Percentiles rank a stretch among this genome's conserved stretches.
phyloP scores from a whole-genome alignment of 2,797 vertebrate genomes.

The Acipenser transmontanus region DNA sequence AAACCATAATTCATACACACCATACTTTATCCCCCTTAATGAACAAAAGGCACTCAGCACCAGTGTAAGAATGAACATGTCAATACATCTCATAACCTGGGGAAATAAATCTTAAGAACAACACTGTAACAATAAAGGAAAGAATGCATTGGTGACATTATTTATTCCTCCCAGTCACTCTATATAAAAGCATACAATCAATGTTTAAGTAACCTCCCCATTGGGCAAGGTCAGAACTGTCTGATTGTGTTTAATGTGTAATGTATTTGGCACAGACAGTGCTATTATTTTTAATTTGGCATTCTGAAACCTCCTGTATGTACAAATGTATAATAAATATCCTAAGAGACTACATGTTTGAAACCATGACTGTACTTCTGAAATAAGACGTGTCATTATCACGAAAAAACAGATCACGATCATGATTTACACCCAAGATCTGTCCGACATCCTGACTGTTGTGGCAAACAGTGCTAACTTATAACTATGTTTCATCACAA shows the following conservation, averaged over 20 bases:
- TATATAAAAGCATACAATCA: constrained; percentile 45
- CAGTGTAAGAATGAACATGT: constrained; percentile 35
- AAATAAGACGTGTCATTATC: no score
- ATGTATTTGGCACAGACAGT: no score
- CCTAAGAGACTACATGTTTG: no score
- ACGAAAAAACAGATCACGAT: no score
- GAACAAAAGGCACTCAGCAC: constrained; percentile 31
- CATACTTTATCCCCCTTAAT: constrained; percentile 35
- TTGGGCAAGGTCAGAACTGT: constrained; percentile 13
- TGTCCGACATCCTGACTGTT: no score
- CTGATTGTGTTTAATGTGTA: no score
- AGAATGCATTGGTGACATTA: constrained; percentile 56
- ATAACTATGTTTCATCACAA: no score
- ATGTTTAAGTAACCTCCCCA: constrained; percentile 53
- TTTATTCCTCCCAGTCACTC: constrained; percentile 59
- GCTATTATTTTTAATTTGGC: neutral
- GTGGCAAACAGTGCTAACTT: no score
- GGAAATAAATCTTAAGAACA: constrained; percentile 65
- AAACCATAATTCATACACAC: constrained; percentile 36
- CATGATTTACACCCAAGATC: no score
- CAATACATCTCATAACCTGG: constrained; percentile 57
- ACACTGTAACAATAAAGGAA: constrained; percentile 39
- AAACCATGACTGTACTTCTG: no score
- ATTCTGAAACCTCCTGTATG: neutral
- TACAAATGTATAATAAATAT: no score